Conservation (phyloP, 2,888 invertebrate genomes). For the Pasiphila rectangulata region DNA sequence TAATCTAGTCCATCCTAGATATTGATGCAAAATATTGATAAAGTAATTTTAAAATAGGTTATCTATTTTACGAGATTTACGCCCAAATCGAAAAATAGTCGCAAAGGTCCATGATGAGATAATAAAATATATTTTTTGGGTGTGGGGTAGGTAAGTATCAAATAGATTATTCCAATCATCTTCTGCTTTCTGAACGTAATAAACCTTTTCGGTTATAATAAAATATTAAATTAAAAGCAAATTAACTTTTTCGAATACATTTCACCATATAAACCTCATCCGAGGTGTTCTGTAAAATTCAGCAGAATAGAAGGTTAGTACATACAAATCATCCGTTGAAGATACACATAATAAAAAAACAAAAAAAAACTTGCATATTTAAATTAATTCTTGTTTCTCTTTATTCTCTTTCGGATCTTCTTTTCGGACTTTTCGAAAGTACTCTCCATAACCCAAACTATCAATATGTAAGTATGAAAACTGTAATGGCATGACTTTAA, state of each 20-base stretch:
- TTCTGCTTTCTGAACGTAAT: too few species aligned
- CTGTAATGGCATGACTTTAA: too few species aligned
- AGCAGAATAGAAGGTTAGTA: constrained; percentile 40
- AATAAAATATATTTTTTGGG: too few species aligned
- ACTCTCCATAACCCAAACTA: constrained; percentile 32
- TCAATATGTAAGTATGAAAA: constrained; percentile 53
- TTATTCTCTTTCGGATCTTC: background rate
- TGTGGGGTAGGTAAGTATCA: too few species aligned
- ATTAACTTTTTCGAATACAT: constrained; percentile 9
- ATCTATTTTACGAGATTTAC: too few species aligned
- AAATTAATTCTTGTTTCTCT: background rate
- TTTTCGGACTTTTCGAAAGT: constrained; percentile 27
- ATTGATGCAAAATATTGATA: too few species aligned
- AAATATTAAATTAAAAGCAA: constrained; percentile 3
- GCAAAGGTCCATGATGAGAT: too few species aligned
- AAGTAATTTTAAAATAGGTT: too few species aligned
- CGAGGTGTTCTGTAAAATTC: constrained; percentile 46
- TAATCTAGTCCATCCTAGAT: too few species aligned
- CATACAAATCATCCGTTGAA: constrained; percentile 51
- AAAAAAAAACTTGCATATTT: constrained; percentile 38
- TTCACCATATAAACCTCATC: constrained; percentile 41
- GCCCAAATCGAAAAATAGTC: too few species aligned
- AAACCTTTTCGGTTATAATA: too few species aligned
- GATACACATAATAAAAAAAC: constrained; percentile 45
- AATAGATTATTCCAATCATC: too few species aligned